Evolutionary conservation across 2,113 vertebrate species (phyloP), one percentile per base, ranked within the genome.

Genomic region (Synodontis membranacea): DNA sequence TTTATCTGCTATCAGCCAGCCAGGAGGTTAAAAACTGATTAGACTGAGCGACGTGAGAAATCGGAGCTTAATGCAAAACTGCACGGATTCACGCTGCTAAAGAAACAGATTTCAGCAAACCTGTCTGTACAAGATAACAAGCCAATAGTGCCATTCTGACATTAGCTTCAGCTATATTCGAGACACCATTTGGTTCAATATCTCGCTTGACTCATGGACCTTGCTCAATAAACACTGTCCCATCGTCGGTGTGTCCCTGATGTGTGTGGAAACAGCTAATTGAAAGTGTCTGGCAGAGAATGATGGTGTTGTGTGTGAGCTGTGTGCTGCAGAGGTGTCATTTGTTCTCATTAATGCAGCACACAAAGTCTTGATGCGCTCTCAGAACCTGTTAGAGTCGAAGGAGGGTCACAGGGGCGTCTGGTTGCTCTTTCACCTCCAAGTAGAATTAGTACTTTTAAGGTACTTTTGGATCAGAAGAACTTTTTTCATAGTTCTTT

Each of bases 161-260:
- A 60, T 83, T 54, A 28, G 70, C 88, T 37, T 9, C 86, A 89
- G 90, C 91, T 89, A 88, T 90, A 92, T 88, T 83, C 89, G 50
- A 84, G 86, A 84, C 23, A 75, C 10, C 89, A 75, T 72, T 39
- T 5, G 76, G 76, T 37, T 79, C 76, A 23, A 54, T 54, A 79
- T 52, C 76, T 52, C 48, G 48, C 68, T 79, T 79, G 76, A 79
- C 48, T 48, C 19, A 34, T 1, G 17, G 48, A 48, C 48, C 48
- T 21, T 34, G 48, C n/a, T 34, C 80, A 68, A 42, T 72, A 72
- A 84, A 72, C 48, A 72, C 31, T 5, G 34, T 19, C 34, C 66
- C 5, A 56, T 54, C 84, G 52, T 78, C 50, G 80, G 56, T 46
- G 84, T 39, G 74, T 82, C 75, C 86, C 76, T 83, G 72, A 87